A percentile compares a stretch with the other conserved stretches of the same genome.
Conservation (phyloP, 2,888 invertebrate species). For the Ochlodes sylvanus region DNA sequence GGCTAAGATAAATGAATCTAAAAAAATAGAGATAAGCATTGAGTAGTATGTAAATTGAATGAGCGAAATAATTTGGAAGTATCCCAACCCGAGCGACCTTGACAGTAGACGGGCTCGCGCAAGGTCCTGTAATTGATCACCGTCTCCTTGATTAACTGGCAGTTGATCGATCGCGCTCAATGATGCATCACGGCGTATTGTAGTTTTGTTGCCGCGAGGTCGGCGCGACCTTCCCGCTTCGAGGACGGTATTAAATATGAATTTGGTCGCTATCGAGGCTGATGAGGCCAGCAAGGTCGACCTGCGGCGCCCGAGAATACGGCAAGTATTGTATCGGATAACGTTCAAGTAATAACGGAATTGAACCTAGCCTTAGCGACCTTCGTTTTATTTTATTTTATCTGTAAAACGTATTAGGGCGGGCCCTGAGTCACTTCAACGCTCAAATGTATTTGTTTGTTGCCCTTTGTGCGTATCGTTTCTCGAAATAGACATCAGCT, state of each 20-base stretch:
- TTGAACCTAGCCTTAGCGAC: background rate
- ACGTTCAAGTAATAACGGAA: constrained; percentile 2
- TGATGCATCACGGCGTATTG: constrained; percentile 37
- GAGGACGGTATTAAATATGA: constrained; percentile 36
- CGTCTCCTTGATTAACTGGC: constrained; percentile 17
- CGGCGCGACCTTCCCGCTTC: constrained; percentile 26
- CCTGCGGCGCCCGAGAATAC: background rate
- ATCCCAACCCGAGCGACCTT: background rate
- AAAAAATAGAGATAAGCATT: too few species aligned
- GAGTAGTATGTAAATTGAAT: background rate
- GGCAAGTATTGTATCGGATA: constrained; percentile 16
- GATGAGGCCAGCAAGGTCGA: constrained; percentile 27
- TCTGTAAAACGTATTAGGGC: background rate
- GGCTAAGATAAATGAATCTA: too few species aligned
- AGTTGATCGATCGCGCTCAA: constrained; percentile 32
- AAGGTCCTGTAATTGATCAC: constrained; percentile 28
- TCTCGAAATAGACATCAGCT: too few species aligned
- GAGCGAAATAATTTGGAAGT: background rate
- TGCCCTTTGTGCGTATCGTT: background rate
- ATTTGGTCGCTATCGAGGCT: constrained; percentile 33
- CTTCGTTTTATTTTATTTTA: background rate
- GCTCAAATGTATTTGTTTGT: background rate
- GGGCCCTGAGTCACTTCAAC: background rate
- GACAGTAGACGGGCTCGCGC: background rate
- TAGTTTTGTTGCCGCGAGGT: constrained; percentile 30